These are phyloP conservation scores for Pelmatolapia mariae DNA, from an alignment of 2,113 vertebrate genomes.

Conservation along the genomic window DNA sequence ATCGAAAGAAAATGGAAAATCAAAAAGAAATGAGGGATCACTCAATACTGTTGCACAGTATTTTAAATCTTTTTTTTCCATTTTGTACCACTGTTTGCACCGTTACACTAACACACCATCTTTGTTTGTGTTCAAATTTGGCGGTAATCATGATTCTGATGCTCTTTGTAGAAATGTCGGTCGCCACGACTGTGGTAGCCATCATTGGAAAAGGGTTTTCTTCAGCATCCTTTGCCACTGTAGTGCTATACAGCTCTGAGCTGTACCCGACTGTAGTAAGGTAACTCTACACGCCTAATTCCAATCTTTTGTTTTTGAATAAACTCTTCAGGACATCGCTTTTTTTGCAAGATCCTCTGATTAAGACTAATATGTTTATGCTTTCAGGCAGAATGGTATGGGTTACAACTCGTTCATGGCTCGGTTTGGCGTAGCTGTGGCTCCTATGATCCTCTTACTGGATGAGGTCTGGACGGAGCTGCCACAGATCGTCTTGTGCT, in stretches of 20 bases:
- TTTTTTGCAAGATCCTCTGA: not conserved
- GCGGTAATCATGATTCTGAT: not conserved
- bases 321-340: not conserved
- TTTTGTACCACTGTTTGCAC: not conserved
- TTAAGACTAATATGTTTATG: not conserved
- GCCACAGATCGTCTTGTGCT: slow-evolving; percentile 70
- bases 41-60: not conserved
- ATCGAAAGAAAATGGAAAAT: not conserved
- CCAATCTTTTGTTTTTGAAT: not conserved
- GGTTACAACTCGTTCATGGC: slow-evolving; percentile 75
- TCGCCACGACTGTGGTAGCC: slow-evolving; percentile 65
- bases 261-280: slow-evolving; percentile 84
- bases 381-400: slow-evolving; percentile 76
- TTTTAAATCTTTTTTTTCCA: not conserved
- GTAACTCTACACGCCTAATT: slow-evolving; percentile 41
- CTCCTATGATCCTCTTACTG: slow-evolving; percentile 75
- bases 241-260: slow-evolving; percentile 79
- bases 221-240: slow-evolving; percentile 75
- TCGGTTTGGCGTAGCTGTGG: slow-evolving; percentile 73
- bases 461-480: slow-evolving; percentile 75
- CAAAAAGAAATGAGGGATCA: not conserved
- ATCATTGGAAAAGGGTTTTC: slow-evolving; percentile 78
- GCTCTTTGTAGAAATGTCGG: slow-evolving; percentile 52
- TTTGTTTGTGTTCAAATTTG: not conserved
- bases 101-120: not conserved